Evolutionary conservation across 2,797 vertebrate genomes (phyloP), one percentile per base, ranked within the genome.

Genomic region (Pseudopleuronectes americanus): DNA sequence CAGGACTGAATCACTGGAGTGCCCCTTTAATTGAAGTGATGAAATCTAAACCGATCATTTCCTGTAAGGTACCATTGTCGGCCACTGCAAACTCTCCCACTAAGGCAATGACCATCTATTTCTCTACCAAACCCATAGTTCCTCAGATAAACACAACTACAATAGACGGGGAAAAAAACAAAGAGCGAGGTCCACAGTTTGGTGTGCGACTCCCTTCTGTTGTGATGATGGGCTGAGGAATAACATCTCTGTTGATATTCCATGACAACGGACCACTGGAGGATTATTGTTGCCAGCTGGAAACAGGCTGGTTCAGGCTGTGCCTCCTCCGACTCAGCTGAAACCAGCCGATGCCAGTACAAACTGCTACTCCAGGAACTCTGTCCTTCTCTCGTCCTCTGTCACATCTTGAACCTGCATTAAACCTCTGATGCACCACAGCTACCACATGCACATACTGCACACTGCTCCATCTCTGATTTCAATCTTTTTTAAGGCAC

Each of bases 201-300:
- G 41, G 58, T 74, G 67, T 69, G 67, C 71, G 65, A 81, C 75
- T 80, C 58, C 28, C 10, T 79, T 89, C 68, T 90, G 86, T 86
- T 83, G 79, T 81, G 67, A 68, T 65, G 62, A 84, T 81, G 28
- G 17, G 83, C 83, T 73, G 66, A 83, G 80, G 79, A 90, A 81
- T 85, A 86, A 88, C 81, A 85, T 88, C 85, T 85, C 84, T 89
- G 90, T 89, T 90, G 86, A 92, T 90, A 77, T 90, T 92, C 89
- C 89, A 88, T 89, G 84, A 90, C 88, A 92, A 91, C 91, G 84
- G 77, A 85, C 85, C 85, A 76, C 88, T 89, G 77, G 86, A 70
- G 80, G 79, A 84, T 90, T 89, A 78, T 89, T 90, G 83, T 84
- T 90, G 89, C 84, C 89, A 90, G 89, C 86, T 91, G 79, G 82